A percentile compares a stretch with the other conserved stretches of the same genome.
Conservation (phyloP, 2,888 invertebrate genomes). For the Arctia plantaginis region DNA sequence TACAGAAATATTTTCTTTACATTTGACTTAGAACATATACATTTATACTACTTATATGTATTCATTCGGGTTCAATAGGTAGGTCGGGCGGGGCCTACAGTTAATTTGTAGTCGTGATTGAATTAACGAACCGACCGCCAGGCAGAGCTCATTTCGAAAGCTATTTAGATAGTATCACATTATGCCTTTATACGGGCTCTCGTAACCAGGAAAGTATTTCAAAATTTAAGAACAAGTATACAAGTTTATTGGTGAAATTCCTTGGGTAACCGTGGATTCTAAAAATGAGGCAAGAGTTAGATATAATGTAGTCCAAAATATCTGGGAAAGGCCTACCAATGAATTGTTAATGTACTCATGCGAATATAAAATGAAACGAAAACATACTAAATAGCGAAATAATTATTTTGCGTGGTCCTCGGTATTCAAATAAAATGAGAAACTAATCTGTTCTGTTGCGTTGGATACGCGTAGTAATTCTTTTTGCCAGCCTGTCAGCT, state of each 20-base stretch:
- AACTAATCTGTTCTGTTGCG: conserved; percentile 60
- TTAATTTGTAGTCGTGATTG: conserved; percentile 79
- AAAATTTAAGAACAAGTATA: conserved; percentile 37
- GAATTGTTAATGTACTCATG: conserved; percentile 30
- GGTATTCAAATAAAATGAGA: conserved; percentile 60
- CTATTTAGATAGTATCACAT: conserved; percentile 66
- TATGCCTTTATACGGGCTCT: conserved; percentile 56
- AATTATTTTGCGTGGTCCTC: conserved; percentile 55
- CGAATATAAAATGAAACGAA: conserved; percentile 59
- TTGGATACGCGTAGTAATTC: conserved; percentile 48
- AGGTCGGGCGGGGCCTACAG: conserved; percentile 58
- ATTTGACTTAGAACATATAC: conserved; percentile 23
- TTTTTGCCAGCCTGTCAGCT: conserved; percentile 60
- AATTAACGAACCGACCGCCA: conserved; percentile 71
- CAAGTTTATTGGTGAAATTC: conserved; percentile 32
- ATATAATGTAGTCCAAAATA: conserved; percentile 51
- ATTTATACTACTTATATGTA: conserved; percentile 36
- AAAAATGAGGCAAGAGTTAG: conserved; percentile 30
- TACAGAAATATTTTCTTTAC: conserved; percentile 19
- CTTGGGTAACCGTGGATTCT: conserved; percentile 43
- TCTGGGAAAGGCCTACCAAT: not conserved
- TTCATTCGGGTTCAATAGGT: conserved; percentile 57
- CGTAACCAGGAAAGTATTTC: conserved; percentile 53
- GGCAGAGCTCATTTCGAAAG: conserved; percentile 68
- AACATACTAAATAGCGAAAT: conserved; percentile 60